A percentile compares a stretch with the other conserved stretches of the same genome.
Evolutionary conservation across 2,113 vertebrate species (phyloP).

Genomic region (Coptodon bakossiorum): DNA sequence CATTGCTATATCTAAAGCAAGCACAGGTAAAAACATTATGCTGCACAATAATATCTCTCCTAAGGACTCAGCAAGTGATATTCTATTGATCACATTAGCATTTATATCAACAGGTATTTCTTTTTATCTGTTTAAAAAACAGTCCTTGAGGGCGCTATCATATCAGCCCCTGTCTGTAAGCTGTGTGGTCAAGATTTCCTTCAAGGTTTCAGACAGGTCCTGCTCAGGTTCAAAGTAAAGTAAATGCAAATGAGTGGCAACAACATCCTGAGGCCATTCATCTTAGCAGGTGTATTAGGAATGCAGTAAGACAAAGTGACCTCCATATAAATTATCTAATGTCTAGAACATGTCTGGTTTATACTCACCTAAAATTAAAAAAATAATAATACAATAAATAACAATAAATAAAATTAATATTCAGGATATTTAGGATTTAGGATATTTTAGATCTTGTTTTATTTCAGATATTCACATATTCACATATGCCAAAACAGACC

Average conservation of each 20-base stretch:
- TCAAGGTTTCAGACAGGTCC: slow-evolving; percentile 7
- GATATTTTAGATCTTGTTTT: not conserved
- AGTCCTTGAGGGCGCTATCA: not conserved
- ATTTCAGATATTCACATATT: slow-evolving; percentile 19
- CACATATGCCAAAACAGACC: slow-evolving; percentile 24
- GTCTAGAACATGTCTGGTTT: not conserved
- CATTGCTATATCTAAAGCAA: not conserved
- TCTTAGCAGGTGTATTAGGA: slow-evolving; percentile 11
- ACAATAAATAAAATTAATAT: not conserved
- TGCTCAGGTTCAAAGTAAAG: not conserved
- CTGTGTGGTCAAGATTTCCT: slow-evolving; percentile 22
- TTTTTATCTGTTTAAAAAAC: slow-evolving; percentile 19
- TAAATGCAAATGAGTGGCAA: slow-evolving; percentile 43
- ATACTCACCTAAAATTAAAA: not conserved
- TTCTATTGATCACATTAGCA: not conserved
- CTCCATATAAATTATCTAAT: not conserved
- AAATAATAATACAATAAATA: accelerated
- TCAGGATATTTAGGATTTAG: not conserved
- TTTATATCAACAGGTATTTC: not conserved
- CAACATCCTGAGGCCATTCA: slow-evolving; percentile 41
- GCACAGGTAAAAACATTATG: not conserved
- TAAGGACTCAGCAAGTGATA: not conserved
- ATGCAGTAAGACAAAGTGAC: not conserved
- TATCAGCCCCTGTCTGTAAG: not conserved
- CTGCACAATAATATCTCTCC: not conserved